phyloP scores from a whole-genome alignment of 1,140 invertebrate species.

The Drosophila ogumai region DNA sequence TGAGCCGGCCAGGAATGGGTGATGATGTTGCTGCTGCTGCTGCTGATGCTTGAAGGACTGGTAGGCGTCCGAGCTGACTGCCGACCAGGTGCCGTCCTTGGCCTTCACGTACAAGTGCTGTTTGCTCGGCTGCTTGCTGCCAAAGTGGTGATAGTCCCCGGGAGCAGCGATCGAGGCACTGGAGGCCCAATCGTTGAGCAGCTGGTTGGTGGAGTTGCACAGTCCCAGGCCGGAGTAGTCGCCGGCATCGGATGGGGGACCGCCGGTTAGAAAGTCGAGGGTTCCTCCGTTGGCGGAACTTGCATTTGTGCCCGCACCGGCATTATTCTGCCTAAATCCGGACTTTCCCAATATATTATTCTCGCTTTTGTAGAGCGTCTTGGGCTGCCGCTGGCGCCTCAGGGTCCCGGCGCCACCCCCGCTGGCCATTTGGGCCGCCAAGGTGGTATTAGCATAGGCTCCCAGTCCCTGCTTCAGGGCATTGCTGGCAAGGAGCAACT shows the following conservation, averaged over 20 bases:
- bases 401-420: slow-evolving; percentile 77
- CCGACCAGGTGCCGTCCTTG: slow-evolving; percentile 83
- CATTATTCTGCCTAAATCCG: slow-evolving; percentile 20
- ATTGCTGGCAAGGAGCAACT: slow-evolving; percentile 76
- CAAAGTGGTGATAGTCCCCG: slow-evolving; percentile 79
- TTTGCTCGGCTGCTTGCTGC: slow-evolving; percentile 78
- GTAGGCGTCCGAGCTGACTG: slow-evolving; percentile 81
- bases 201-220: slow-evolving; percentile 81
- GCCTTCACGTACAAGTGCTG: slow-evolving; percentile 84
- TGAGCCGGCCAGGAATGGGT: slow-evolving; percentile 61
- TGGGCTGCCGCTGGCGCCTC: slow-evolving; percentile 79
- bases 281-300: slow-evolving; percentile 39
- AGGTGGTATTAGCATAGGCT: slow-evolving; percentile 78
- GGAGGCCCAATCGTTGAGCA: slow-evolving; percentile 83
- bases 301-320: not conserved
- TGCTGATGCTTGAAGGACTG: slow-evolving; percentile 72
- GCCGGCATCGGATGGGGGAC: slow-evolving; percentile 50
- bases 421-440: slow-evolving; percentile 77
- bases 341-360: slow-evolving; percentile 80
- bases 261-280: slow-evolving; percentile 67
- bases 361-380: slow-evolving; percentile 81
- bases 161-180: slow-evolving; percentile 73
- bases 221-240: slow-evolving; percentile 67
- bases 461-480: slow-evolving; percentile 78
- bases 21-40: slow-evolving; percentile 66